Base-by-base conservation (phyloP, 2,888 invertebrate genomes). In the Melanophora roralis region DNA sequence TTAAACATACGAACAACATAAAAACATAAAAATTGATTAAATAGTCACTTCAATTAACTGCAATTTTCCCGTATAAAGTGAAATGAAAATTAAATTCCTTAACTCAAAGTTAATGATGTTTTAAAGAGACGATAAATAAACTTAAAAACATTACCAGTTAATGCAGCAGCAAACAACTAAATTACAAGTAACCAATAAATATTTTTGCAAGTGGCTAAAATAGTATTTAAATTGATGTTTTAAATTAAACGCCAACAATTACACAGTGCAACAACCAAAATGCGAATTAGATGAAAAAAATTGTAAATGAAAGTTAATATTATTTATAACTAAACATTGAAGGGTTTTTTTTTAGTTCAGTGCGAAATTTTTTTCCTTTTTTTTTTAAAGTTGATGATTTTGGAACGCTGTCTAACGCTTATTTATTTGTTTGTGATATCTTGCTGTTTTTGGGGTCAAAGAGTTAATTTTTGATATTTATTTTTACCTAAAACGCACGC, bases 51-150 rank as follows among this genome's bases (percentile, higher is more conserved):
- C 78, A 82, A 82, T 82, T 82, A 82, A 74, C 80, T 64, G 64
- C 71, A 81, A 83, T 83, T 83, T 83, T 80, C 72, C 64, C 64
- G 64, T 69, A 82, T 82, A 83, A 84, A 84, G 82, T 83, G 81
- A 83, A 84, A 83, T 83, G 84, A 85, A 85, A 85, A 85, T 79
- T 83, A 84, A 84, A 82, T 81, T 78, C 45, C 78, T 65, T 77
- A 65, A 19, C 43, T 49, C 23, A 34, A 38, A 23, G 38, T 68
- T 64, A 34, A 64, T 71, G 76, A 27, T 43, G 72, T 68, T 55
- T 43, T 47, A 21, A 38, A 60, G 51, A 55, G 12, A 47, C 12
- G 6, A 5, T 5, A 45, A 57, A 57, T 27, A 40, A 45, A 16
- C 51, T 34, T 36, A 2, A 27, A 27, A 65, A 68, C 67, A 49